Conservation (phyloP, 2,888 invertebrate species). For the Lissocephala sabroskyi region DNA sequence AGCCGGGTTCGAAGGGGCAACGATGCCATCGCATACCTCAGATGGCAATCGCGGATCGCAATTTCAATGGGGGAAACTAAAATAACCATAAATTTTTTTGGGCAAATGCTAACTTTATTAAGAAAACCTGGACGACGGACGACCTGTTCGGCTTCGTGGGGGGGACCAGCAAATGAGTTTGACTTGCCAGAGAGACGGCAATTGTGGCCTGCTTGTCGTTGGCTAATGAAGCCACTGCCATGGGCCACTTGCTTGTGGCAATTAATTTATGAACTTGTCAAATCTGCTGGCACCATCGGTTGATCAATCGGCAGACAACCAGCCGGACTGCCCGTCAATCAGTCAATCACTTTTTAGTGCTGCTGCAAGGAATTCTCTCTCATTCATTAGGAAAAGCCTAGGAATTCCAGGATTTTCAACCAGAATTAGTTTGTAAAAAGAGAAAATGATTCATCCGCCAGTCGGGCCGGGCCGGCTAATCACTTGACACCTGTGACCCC, state of each 20-base stretch:
- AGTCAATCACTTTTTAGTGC: conserved; percentile 32
- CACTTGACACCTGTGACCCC: neutral
- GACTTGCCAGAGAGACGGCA: conserved; percentile 34
- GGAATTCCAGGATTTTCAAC: too few relatives aligned
- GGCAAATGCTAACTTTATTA: conserved; percentile 56
- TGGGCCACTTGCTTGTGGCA: conserved; percentile 9
- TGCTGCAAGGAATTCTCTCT: too few relatives aligned
- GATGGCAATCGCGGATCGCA: conserved; percentile 47
- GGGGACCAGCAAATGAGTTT: conserved; percentile 51
- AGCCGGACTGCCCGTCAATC: conserved; percentile 17
- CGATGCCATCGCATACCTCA: conserved; percentile 38
- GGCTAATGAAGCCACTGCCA: conserved; percentile 26
- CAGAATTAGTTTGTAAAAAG: too few relatives aligned
- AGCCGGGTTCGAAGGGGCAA: neutral
- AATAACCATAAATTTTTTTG: conserved; percentile 58
- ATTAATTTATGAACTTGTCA: conserved; percentile 39
- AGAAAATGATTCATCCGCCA: too few relatives aligned
- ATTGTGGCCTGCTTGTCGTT: conserved; percentile 21
- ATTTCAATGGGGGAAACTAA: conserved; percentile 22
- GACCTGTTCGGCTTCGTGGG: conserved; percentile 10
- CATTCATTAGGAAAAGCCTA: too few relatives aligned
- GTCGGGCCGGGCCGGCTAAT: too few relatives aligned
- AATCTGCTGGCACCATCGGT: neutral
- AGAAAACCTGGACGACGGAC: conserved; percentile 15
- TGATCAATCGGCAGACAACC: neutral